Conservation (phyloP, 1,140 invertebrate species). For the Scaptomyza graminum region DNA sequence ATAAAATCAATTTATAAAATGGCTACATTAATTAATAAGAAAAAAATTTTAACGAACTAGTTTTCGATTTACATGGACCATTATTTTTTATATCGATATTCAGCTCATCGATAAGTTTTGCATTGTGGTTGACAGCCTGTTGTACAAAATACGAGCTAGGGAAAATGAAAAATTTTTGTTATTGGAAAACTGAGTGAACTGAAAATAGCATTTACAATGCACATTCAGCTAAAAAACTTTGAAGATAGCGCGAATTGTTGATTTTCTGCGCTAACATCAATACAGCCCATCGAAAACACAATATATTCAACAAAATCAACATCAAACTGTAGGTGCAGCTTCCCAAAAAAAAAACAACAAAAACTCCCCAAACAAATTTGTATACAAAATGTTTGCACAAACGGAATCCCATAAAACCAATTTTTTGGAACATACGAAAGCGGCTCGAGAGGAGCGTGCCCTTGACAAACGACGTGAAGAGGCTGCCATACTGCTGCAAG, state of each 20-base stretch:
- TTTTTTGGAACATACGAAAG: slow-evolving; percentile 93
- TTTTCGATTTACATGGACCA: background rate
- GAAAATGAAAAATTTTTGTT: slow-evolving; percentile 62
- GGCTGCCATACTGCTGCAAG: slow-evolving; percentile 89
- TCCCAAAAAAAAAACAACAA: slow-evolving; percentile 37
- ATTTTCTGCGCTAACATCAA: slow-evolving; percentile 27
- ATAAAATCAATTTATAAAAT: too few relatives aligned
- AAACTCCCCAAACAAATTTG: slow-evolving; percentile 36
- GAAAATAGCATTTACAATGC: slow-evolving; percentile 50
- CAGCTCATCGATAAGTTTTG: slow-evolving; percentile 2
- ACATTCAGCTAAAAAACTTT: slow-evolving; percentile 33
- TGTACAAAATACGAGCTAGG: slow-evolving; percentile 22
- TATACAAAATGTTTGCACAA: slow-evolving; percentile 86
- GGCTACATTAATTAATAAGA: too few relatives aligned
- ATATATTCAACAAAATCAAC: slow-evolving; percentile 24
- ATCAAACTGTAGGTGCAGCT: slow-evolving; percentile 27
- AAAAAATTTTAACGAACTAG: background rate
- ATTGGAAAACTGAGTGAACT: slow-evolving; percentile 60
- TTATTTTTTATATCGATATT: background rate
- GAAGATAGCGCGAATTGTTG: slow-evolving; percentile 29
- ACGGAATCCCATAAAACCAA: slow-evolving; percentile 86
- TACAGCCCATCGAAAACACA: slow-evolving; percentile 37
- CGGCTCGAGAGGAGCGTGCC: slow-evolving; percentile 92
- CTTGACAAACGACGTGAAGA: slow-evolving; percentile 90
- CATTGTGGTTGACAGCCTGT: slow-evolving; percentile 10